Base-by-base conservation (phyloP, 2,888 invertebrate genomes). In the Caenorhabditis drosophilae region DNA sequence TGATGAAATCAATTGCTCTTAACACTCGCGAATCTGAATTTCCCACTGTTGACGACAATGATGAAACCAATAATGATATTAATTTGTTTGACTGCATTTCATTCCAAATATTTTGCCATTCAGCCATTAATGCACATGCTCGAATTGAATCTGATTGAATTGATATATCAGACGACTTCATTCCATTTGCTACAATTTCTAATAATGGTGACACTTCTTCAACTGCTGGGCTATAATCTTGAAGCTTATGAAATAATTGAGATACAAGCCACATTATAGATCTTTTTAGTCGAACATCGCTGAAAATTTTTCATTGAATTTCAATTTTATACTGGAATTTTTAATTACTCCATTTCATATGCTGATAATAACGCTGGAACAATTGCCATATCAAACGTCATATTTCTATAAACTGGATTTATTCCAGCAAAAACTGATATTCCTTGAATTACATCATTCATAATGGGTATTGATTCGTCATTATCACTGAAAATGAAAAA, bases 191-290 rank as follows among this genome's bases (percentile, higher is more conserved):
- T 18, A 67, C 35, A 3, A 67, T 40, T 9, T 67, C 52, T 1
- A 67, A 45, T 11, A 67, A 40, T 3, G 67, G 67, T 2, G 25
- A 40, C 2, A 67, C 25, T 40, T 67, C 67, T 2, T 60, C 60
- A 2, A 61, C 53, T 1, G 52, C 22, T 3, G 67, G 67, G 47
- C 57, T 61, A 23, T 52, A 61, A 12, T 57, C 49, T 20, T 45
- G 18, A 4, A 67, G 36, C 11, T 49, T 52, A 4, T 67, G 58
- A 38, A 58, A 60, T 18, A 67, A 31, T 18, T 58, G 23, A 4
- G 56, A 55, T 0, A 56, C 49, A 7, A 67, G 42, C 44, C 42
- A 57, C 60, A 67, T 61, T 2, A 61, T 23, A 9, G 47, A 38
- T 12, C 60, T 44, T 25, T 50, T 45, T 12, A 56, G 36, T 6